Conservation (phyloP, 2,113 vertebrate species). For the Copsychus sechellarum region DNA sequence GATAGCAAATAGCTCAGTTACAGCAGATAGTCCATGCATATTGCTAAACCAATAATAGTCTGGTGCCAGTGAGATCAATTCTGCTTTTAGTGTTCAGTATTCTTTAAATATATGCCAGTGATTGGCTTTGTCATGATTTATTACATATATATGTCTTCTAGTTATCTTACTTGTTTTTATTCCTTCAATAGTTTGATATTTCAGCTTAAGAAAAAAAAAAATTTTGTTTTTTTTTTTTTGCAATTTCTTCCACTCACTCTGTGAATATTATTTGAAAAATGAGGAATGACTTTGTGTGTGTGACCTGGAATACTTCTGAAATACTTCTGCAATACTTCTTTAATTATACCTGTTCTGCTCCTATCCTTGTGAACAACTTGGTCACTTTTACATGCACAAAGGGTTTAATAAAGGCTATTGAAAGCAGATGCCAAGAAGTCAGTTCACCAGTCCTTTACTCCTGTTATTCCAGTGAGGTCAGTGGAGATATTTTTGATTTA, state of each 20-base stretch:
- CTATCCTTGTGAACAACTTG: background rate
- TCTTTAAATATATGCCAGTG: background rate
- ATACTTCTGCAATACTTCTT: background rate
- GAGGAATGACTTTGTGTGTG: background rate
- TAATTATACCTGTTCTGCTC: background rate
- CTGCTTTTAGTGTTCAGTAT: background rate
- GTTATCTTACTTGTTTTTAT: background rate
- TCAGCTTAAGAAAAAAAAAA: background rate
- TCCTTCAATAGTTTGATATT: background rate
- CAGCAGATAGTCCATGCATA: background rate
- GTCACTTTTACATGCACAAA: background rate
- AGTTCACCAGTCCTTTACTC: background rate
- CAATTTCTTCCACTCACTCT: background rate
- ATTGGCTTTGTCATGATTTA: background rate
- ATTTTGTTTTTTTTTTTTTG: background rate
- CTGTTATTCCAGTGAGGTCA: background rate
- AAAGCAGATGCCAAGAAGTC: background rate
- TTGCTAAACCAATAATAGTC: background rate
- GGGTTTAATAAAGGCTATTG: background rate
- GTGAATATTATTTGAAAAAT: background rate
- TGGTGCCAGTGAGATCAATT: background rate
- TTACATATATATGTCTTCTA: background rate
- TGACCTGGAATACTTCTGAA: background rate
- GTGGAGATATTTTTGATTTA: background rate
- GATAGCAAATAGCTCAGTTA: background rate